Conservation (phyloP, 2,797 vertebrate species). For the Momotus momota region DNA sequence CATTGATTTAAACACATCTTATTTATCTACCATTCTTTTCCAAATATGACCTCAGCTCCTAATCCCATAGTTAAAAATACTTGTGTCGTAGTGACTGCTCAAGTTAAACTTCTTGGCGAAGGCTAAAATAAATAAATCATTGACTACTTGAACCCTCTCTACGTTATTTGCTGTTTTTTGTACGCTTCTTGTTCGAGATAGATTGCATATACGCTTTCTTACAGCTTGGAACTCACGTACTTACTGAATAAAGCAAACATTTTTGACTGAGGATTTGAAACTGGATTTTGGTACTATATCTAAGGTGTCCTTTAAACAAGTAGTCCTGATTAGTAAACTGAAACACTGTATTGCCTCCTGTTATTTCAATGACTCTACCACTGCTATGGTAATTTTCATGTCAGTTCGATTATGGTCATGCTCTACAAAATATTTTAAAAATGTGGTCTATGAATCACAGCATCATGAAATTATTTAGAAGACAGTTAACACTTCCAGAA, state of each 20-base stretch:
- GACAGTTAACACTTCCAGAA: not conserved
- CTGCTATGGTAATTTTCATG: not conserved
- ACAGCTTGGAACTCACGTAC: not conserved
- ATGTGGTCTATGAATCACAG: not conserved
- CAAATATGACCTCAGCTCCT: not conserved
- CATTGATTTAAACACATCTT: not conserved
- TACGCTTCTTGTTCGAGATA: not conserved
- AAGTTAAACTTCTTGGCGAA: not conserved
- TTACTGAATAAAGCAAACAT: not conserved
- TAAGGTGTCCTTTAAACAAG: not conserved
- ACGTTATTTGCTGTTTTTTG: not conserved
- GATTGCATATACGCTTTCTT: not conserved
- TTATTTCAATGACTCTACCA: not conserved
- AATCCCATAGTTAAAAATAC: not conserved
- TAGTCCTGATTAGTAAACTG: not conserved
- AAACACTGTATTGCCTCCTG: not conserved
- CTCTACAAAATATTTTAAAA: not conserved
- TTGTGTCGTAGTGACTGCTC: not conserved
- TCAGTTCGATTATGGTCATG: not conserved
- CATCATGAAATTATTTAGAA: not conserved
- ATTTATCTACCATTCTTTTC: not conserved
- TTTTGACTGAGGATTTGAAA: not conserved
- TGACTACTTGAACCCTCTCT: not conserved
- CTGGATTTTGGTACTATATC: not conserved
- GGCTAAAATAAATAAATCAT: not conserved